These are phyloP conservation scores for Remorina albescens DNA, from an alignment of 2,797 vertebrate genomes.

Conservation along the genomic window DNA sequence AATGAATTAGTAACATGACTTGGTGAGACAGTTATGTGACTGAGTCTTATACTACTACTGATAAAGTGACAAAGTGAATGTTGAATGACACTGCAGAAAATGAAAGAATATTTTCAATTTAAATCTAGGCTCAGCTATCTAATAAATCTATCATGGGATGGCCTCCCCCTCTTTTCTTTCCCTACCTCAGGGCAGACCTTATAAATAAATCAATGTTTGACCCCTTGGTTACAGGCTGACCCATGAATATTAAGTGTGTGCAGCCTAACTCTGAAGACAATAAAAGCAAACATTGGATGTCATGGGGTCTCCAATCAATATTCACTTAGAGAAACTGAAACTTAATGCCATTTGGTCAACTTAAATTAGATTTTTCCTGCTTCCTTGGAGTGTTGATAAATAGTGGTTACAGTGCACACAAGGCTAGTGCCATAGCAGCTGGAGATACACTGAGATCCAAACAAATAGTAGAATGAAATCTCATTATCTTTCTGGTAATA, in stretches of 20 bases:
- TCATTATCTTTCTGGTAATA: background rate
- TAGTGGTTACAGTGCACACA: conserved; percentile 12
- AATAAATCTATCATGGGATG: conserved; percentile 22
- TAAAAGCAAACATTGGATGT: conserved; percentile 24
- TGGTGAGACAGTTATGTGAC: conserved; percentile 14
- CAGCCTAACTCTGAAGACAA: conserved; percentile 21
- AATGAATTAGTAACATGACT: conserved; percentile 10
- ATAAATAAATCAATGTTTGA: conserved; percentile 58
- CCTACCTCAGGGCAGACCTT: conserved; percentile 37
- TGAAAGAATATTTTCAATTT: conserved; percentile 8
- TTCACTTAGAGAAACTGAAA: conserved; percentile 30
- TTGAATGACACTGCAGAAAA: background rate
- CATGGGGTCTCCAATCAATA: conserved; percentile 51
- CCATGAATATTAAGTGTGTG: conserved; percentile 36
- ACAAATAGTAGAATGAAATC: conserved; percentile 30
- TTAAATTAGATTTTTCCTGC: conserved; percentile 17
- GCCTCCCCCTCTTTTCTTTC: conserved; percentile 20
- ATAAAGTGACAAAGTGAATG: background rate
- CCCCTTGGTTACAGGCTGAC: conserved; percentile 33
- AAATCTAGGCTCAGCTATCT: background rate
- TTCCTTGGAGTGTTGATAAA: conserved; percentile 12
- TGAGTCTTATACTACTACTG: background rate
- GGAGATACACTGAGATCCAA: conserved; percentile 16
- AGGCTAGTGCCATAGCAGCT: background rate
- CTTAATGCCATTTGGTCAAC: background rate